Percentiles rank a stretch among this genome's conserved stretches.
Evolutionary conservation across 2,113 vertebrate species (phyloP).

Genomic region (Eolophus roseicapilla): DNA sequence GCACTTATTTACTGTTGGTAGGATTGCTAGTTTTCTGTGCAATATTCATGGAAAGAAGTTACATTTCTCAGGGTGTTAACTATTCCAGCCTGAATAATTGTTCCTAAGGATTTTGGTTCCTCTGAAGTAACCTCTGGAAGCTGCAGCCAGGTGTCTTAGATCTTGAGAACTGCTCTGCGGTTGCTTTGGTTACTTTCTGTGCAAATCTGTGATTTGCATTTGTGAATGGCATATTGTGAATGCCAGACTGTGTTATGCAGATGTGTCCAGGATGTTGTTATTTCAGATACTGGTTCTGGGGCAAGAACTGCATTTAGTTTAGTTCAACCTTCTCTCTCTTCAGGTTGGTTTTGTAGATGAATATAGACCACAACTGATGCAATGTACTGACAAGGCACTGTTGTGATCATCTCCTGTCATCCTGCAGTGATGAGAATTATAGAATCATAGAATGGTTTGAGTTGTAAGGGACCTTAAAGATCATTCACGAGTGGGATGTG

Average conservation of each 20-base stretch:
- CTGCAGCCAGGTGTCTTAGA: background rate
- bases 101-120: background rate
- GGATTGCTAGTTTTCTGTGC: background rate
- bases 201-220: background rate
- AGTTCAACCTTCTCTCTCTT: background rate
- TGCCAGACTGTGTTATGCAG: background rate
- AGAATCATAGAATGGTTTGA: too few relatives aligned
- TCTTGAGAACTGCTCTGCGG: background rate
- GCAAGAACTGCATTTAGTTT: background rate
- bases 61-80: background rate
- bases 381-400: background rate
- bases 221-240: background rate
- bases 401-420: background rate
- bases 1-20: background rate
- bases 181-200: background rate
- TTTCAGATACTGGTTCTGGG: too few relatives aligned
- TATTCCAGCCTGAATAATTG: background rate
- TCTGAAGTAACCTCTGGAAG: background rate
- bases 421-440: background rate
- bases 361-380: background rate
- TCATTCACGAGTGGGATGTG: too few relatives aligned
- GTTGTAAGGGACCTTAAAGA: too few relatives aligned
- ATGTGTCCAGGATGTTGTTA: background rate
- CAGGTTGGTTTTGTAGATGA: background rate
- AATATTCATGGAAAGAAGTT: background rate